These are phyloP conservation scores for Calonectris borealis DNA, from an alignment of 2,113 vertebrate genomes.

Conservation along the genomic window DNA sequence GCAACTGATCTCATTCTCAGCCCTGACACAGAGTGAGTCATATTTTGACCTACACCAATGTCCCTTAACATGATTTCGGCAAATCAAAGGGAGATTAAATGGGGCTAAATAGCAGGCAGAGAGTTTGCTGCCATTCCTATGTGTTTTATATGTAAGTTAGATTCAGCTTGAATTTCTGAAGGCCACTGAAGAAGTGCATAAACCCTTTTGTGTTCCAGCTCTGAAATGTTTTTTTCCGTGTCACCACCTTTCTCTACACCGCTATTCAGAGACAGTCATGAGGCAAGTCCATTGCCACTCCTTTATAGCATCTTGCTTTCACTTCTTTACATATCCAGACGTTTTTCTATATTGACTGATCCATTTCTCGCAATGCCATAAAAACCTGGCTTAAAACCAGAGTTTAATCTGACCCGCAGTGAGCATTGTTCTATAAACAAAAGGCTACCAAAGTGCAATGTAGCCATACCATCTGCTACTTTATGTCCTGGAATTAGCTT, in stretches of 20 bases:
- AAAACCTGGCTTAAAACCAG: slow-evolving; percentile 29
- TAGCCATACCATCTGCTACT: neutral
- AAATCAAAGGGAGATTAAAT: neutral
- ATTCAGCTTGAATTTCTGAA: neutral
- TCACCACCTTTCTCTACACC: neutral
- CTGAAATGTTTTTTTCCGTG: neutral
- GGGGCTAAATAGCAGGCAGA: neutral
- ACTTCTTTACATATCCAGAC: neutral
- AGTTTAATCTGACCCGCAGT: neutral
- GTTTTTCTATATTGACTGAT: neutral
- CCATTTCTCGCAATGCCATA: neutral
- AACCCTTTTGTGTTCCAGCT: neutral
- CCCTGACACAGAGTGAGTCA: neutral
- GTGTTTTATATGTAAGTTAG: neutral
- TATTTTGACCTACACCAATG: neutral
- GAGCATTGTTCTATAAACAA: slow-evolving; percentile 25
- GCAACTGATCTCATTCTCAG: neutral
- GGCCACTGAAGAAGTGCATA: neutral
- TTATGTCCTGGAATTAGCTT: neutral
- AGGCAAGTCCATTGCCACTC: neutral
- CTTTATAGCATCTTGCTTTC: neutral
- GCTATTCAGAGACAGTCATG: neutral
- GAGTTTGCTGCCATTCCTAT: neutral
- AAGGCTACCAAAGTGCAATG: neutral
- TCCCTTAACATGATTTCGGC: neutral